phyloP scores from a whole-genome alignment of 2,113 vertebrate genomes.

The Podarcis muralis region DNA sequence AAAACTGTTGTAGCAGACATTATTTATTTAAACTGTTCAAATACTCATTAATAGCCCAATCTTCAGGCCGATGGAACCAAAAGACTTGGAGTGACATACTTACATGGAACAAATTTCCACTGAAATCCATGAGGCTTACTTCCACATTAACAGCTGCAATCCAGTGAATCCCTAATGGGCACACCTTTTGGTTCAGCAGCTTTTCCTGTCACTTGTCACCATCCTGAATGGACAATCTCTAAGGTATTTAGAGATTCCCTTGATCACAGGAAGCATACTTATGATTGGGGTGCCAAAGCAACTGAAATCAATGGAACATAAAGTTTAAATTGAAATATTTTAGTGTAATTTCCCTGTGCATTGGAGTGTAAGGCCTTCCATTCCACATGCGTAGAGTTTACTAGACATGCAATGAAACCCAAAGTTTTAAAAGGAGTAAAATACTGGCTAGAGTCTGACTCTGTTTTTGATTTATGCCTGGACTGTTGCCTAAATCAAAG shows the following conservation, averaged over 20 bases:
- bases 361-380: constrained; percentile 6
- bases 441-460: constrained; percentile 8
- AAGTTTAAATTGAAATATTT: not conserved
- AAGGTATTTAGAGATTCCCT: not conserved
- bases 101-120: constrained; percentile 3
- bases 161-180: not conserved
- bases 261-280: not conserved
- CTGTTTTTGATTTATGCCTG: constrained; percentile 42
- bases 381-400: constrained; percentile 27
- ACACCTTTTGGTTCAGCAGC: not conserved
- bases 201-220: not conserved
- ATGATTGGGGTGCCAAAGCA: not conserved
- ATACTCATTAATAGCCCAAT: not conserved
- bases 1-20: not conserved
- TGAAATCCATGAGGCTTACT: not conserved
- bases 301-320: not conserved
- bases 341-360: constrained; percentile 33
- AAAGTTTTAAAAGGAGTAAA: constrained; percentile 28
- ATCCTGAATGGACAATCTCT: not conserved
- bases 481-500: constrained; percentile 55
- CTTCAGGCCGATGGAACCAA: not conserved
- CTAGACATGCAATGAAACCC: constrained; percentile 21
- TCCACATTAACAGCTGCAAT: not conserved
- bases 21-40: constrained; percentile 32
- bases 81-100: not conserved